These are phyloP conservation scores for Melanogrammus aeglefinus DNA, from an alignment of 2,797 vertebrate genomes.

Conservation along the genomic window DNA sequence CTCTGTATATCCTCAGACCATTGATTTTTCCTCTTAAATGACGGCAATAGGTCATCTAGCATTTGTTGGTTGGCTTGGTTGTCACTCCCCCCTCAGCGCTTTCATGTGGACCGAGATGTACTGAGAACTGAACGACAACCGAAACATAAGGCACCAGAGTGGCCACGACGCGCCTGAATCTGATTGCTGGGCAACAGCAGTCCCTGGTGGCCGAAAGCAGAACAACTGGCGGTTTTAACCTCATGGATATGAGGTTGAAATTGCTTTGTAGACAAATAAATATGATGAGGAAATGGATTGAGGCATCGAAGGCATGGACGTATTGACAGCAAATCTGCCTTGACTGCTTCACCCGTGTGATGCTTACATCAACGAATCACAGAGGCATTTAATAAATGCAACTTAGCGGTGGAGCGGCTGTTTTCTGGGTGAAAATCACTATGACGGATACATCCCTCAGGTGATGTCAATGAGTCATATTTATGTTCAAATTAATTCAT, in stretches of 20 bases:
- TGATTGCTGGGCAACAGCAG: slow-evolving; percentile 23
- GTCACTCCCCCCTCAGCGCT: background rate
- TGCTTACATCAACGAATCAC: too few relatives aligned
- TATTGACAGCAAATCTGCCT: too few relatives aligned
- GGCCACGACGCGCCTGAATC: background rate
- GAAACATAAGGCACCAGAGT: background rate
- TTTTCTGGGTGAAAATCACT: too few relatives aligned
- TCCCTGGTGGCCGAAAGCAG: slow-evolving; percentile 48
- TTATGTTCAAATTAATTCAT: too few relatives aligned
- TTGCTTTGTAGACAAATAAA: background rate
- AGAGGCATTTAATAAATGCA: too few relatives aligned
- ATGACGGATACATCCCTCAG: too few relatives aligned
- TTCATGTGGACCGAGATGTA: background rate
- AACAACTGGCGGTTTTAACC: slow-evolving; percentile 10
- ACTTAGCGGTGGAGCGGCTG: too few relatives aligned
- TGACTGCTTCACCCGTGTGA: too few relatives aligned
- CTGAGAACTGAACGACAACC: background rate
- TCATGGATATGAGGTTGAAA: background rate
- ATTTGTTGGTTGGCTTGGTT: background rate
- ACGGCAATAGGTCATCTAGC: background rate
- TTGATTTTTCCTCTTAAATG: background rate
- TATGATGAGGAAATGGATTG: background rate
- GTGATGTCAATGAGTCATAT: too few relatives aligned
- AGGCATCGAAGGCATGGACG: background rate
- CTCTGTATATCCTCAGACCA: slow-evolving; percentile 21